Evolutionary conservation across 2,797 vertebrate species (phyloP), one percentile per base, ranked within the genome.

Genomic region (Buphagus erythrorhynchus): DNA sequence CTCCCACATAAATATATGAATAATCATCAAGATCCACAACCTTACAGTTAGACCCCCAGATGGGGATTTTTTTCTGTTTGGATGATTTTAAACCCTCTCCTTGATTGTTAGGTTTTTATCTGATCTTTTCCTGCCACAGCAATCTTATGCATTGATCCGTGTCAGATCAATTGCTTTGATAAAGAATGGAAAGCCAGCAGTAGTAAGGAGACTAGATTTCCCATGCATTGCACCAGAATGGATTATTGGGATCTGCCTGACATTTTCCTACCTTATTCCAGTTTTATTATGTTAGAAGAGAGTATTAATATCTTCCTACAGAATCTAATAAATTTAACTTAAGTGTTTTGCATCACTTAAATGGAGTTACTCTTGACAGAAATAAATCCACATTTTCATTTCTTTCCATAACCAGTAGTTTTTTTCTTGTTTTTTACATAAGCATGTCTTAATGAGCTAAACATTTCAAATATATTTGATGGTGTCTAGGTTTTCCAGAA

Each of bases 401-500:
- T 80, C 25, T 86, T 77, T 61, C 91, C 67, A 28, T 45, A 71
- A 51, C 9, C 13, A 25, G 3, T 69, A 66, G 1, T 20, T 61
- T 76, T 76, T 78, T 51, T 71, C 31, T 66, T 61, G 9, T 9
- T 73, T 10, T 61, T 57, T 22, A 18, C 5, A 1, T 80, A 73
- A 66, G 16, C 31, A 35, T 35, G 25, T 17, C 35, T 63, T 91
- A 52, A 63, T 57, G 31, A 86, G 38, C 26, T 89, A 79, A 92
- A 81, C 54, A 35, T 80, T 65, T 59, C 19, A 75, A 89, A 78
- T 83, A 6, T 69, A 24, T 88, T 90, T 88, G 49, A 2, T 95
- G 69, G 43, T 93, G 11, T 67, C 38, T 90, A 99, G 99, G 99
- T 98, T 91, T 99, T 99, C 98, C 99, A 99, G 94, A 99, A 99